Evolutionary conservation across 1,140 invertebrate genomes (phyloP), one percentile per base, ranked within the genome.

Genomic region (Heliconius nattereri): DNA sequence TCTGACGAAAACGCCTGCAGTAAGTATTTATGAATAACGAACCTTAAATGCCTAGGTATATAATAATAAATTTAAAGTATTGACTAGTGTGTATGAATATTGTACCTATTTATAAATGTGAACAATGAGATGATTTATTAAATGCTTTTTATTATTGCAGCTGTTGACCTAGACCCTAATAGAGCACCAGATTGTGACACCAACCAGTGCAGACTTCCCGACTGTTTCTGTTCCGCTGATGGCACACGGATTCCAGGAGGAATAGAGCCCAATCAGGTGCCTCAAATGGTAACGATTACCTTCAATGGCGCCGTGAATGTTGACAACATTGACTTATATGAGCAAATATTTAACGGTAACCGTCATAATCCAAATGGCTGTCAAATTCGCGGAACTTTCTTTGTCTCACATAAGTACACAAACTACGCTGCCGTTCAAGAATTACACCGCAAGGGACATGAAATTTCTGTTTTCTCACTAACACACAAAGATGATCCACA

Each of bases 281-380:
- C 98, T 20, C 98, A 99, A 92, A 98, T 99, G 97, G 97, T 99
- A 80, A 98, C 98, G 0, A 97, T 99, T 71, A 98, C 98, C 2
- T 99, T 99, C 94, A 98, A 99, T 92, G 98, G 98, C 29, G 98
- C 98, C 71, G 96, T 99, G n/a, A 99, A 99, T 90, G 96, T 98
- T 29, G 98, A 98, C 95, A 99, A 99, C 92, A 98, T 98, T 86
- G 98, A 98, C 85, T 94, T 98, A 70, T 99, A 98, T 94, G 97
- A 98, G 71, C 97, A 98, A 83, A 96, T 98, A 83, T 98, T 98
- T 95, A 98, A 97, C 88, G 97, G 97, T 3, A 96, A 97, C 84
- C 95, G 97, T 20, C 96, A 96, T 85, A 99, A 99, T 89, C 98
- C 98, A 23, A 99, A 99, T 91, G 98, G 98, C 32, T 99, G 98